Evolutionary conservation across 2,797 vertebrate species (phyloP).

Genomic region (Echeneis naucrates): DNA sequence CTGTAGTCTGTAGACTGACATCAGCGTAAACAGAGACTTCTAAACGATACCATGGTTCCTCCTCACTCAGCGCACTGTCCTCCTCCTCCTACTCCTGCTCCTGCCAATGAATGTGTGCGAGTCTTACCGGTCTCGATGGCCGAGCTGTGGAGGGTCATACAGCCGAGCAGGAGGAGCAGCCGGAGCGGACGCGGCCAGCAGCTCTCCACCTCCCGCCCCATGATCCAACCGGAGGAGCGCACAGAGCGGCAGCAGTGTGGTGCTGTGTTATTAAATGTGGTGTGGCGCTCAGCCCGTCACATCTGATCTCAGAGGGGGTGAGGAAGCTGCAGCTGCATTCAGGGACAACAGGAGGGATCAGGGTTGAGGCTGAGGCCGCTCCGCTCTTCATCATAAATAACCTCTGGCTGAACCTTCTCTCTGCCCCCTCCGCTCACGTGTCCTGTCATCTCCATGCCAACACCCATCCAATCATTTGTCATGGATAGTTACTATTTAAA

Average conservation of each 20-base stretch:
- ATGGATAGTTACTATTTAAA: not conserved
- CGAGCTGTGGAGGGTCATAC: slow-evolving; percentile 51
- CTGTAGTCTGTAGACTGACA: no score
- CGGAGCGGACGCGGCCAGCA: slow-evolving; percentile 43
- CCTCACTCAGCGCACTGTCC: no score
- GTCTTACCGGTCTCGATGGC: slow-evolving; percentile 84
- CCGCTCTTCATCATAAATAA: slow-evolving; percentile 53
- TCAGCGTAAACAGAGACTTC: not conserved
- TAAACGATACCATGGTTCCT: no score
- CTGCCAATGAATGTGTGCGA: not conserved
- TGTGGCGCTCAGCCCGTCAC: not conserved
- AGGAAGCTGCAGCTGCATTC: not conserved
- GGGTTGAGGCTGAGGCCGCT: not conserved
- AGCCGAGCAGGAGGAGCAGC: slow-evolving; percentile 69
- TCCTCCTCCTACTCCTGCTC: no score
- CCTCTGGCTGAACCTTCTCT: slow-evolving; percentile 34
- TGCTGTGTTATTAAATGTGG: no score
- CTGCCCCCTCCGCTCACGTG: slow-evolving; percentile 53
- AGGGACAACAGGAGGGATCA: not conserved
- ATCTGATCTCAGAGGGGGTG: not conserved
- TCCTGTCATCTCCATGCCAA: slow-evolving; percentile 74
- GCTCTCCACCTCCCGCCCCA: slow-evolving; percentile 61
- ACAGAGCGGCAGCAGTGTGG: not conserved
- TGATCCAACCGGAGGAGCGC: slow-evolving; percentile 36
- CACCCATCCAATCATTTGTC: slow-evolving; percentile 43